phyloP scores from a whole-genome alignment of 1,140 invertebrate species.

The Diabrotica virgifera region DNA sequence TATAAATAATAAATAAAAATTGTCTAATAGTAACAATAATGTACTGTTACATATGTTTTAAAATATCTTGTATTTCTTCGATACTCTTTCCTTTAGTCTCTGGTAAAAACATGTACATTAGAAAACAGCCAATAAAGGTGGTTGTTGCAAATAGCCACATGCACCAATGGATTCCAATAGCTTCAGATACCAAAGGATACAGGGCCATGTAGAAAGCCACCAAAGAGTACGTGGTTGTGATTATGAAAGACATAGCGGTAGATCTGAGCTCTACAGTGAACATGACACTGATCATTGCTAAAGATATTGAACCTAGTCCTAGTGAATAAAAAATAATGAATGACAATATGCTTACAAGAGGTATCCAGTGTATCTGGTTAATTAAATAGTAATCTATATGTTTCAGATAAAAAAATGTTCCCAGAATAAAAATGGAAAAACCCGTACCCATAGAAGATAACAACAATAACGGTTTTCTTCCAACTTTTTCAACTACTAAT shows the following conservation, averaged over 20 bases:
- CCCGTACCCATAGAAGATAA: neutral
- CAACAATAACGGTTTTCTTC: conserved; percentile 5
- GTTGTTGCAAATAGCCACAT: conserved; percentile 78
- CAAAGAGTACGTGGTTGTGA: conserved; percentile 72
- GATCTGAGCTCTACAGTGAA: conserved; percentile 74
- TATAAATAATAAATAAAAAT: no score
- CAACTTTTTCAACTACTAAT: neutral
- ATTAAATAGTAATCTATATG: neutral
- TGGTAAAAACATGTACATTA: conserved; percentile 63
- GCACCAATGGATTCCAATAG: conserved; percentile 63
- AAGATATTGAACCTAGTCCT: conserved; percentile 78
- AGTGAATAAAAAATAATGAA: conserved; percentile 40
- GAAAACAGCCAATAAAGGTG: conserved; percentile 44
- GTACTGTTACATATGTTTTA: conserved; percentile 31
- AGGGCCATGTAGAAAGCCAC: conserved; percentile 75
- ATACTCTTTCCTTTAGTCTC: conserved; percentile 81
- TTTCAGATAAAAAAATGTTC: conserved; percentile 12
- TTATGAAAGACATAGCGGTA: conserved; percentile 63
- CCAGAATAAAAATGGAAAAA: neutral
- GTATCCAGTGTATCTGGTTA: conserved; percentile 35
- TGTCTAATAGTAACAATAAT: no score
- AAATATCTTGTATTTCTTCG: conserved; percentile 49
- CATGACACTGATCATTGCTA: conserved; percentile 80
- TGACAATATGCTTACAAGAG: conserved; percentile 31
- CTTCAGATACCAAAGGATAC: conserved; percentile 59